Evolutionary conservation across 2,888 invertebrate species (phyloP).

Genomic region (Ichneumoninae sp.): DNA sequence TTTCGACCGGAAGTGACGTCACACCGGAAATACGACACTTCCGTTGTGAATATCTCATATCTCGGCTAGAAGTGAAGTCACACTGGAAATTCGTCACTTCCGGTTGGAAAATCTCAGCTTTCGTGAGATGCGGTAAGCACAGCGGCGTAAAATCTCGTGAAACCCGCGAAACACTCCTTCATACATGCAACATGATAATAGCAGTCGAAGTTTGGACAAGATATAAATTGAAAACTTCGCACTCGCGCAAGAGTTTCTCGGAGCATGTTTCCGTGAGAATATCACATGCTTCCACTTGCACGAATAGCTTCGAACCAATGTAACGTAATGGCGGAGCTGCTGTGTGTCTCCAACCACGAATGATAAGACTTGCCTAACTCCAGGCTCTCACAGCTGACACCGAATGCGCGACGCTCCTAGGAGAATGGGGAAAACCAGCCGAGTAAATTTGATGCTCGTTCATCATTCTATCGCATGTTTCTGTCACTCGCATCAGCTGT

Average conservation of each 20-base stretch:
- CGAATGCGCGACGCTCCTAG: constrained; percentile 1
- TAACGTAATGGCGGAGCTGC: background rate
- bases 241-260: background rate
- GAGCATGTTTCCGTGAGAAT: background rate
- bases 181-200: background rate
- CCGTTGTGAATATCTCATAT: no score
- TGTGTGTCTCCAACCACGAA: constrained; percentile 8
- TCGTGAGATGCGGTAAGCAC: background rate
- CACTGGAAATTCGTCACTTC: background rate
- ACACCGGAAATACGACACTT: no score
- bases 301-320: constrained; percentile 8
- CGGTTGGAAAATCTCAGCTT: background rate
- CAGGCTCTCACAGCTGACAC: background rate
- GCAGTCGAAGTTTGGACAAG: background rate
- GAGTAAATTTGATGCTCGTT: constrained; percentile 24
- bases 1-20: background rate
- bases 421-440: constrained; percentile 32
- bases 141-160: background rate
- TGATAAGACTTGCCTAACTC: background rate
- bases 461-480: constrained; percentile 2
- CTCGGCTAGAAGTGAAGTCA: no score
- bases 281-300: constrained; percentile 2
- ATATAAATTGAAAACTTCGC: background rate
- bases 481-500: background rate
- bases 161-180: background rate